Percentiles rank a stretch among this genome's conserved stretches.
Conservation (phyloP, 1,140 invertebrate genomes). For the Philopotamus ludificatus region DNA sequence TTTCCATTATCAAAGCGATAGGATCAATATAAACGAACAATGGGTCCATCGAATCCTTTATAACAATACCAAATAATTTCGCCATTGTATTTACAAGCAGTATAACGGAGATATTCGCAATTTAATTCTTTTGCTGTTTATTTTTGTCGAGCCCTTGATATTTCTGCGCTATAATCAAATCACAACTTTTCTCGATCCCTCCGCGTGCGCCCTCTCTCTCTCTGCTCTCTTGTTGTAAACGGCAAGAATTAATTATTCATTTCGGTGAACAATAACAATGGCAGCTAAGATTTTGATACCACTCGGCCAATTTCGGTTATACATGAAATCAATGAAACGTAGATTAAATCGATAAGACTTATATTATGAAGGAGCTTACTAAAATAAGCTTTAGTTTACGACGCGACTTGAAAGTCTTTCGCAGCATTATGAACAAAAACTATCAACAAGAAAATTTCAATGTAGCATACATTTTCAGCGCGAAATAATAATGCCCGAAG, state of each 20-base stretch:
- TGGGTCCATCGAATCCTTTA: not conserved
- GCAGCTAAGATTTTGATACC: not conserved
- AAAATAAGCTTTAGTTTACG: too few relatives aligned
- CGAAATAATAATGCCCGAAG: too few relatives aligned
- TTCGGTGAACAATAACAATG: constrained; percentile 6
- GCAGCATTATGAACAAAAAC: too few relatives aligned
- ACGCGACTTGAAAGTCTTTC: too few relatives aligned
- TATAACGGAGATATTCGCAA: not conserved
- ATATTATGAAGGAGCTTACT: too few relatives aligned
- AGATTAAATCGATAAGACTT: too few relatives aligned
- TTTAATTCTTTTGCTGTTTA: constrained; percentile 8
- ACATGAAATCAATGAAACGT: too few relatives aligned
- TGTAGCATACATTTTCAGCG: too few relatives aligned
- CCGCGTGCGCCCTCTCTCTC: too few relatives aligned
- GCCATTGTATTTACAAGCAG: not conserved
- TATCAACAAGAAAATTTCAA: too few relatives aligned
- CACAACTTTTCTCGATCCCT: not conserved
- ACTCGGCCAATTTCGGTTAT: too few relatives aligned
- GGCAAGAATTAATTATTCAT: constrained; percentile 6
- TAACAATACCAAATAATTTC: not conserved
- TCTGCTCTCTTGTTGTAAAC: not conserved
- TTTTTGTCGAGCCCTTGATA: not conserved
- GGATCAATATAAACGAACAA: not conserved
- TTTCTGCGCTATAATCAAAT: constrained; percentile 1
- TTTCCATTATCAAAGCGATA: not conserved